A percentile compares a stretch with the other conserved stretches of the same genome.
Conservation (phyloP, 2,113 vertebrate species). For the Oncorhynchus tshawytscha region DNA sequence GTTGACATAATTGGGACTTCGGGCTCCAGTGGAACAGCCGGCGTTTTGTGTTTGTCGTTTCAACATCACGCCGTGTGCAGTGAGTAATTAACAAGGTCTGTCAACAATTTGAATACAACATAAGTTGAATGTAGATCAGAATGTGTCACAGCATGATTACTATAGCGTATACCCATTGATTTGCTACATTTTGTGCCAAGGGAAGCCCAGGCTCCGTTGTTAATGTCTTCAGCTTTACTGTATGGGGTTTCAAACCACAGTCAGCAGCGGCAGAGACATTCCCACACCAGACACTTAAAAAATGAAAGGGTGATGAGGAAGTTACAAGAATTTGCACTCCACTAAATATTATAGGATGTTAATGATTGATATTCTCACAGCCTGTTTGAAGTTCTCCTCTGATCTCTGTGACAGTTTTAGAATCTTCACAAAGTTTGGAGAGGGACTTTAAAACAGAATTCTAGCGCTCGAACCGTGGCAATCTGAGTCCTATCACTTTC, state of each 20-base stretch:
- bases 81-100: slow-evolving; percentile 32
- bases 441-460: not conserved
- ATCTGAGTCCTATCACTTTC: not conserved
- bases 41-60: slow-evolving; percentile 42
- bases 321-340: not conserved
- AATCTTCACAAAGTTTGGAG: not conserved
- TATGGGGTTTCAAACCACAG: not conserved
- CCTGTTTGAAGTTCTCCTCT: not conserved
- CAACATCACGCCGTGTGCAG: slow-evolving; percentile 27
- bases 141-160: not conserved
- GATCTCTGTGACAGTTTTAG: not conserved
- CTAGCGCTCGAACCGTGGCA: not conserved
- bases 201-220: not conserved
- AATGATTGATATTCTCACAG: not conserved
- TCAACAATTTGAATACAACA: slow-evolving; percentile 14
- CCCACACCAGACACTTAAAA: not conserved
- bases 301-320: not conserved
- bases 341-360: no score
- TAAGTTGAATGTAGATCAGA: not conserved
- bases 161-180: not conserved
- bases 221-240: not conserved
- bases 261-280: not conserved
- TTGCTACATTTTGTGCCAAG: not conserved
- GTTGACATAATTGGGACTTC: slow-evolving; percentile 64
- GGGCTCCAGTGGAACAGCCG: slow-evolving; percentile 14